Conservation (phyloP, 1,140 invertebrate genomes). For the Bombus cullumanus region DNA sequence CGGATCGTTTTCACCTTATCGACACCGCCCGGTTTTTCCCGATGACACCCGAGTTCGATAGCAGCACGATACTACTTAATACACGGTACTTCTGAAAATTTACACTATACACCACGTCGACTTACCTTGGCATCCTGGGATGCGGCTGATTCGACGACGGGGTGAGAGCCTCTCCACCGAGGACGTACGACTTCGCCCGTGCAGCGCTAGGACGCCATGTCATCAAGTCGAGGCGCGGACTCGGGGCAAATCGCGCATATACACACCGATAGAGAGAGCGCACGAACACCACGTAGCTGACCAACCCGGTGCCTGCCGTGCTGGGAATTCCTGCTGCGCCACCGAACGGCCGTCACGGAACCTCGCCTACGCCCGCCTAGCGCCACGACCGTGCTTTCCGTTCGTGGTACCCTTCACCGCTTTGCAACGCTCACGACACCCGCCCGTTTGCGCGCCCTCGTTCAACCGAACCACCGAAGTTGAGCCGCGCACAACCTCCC, state of each 20-base stretch:
- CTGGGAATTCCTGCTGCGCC: conserved; percentile 75
- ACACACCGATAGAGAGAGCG: conserved; percentile 59
- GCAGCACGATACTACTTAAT: conserved; percentile 8
- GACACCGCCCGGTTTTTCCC: conserved; percentile 70
- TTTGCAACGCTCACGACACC: conserved; percentile 62
- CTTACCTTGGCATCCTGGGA: conserved; percentile 76
- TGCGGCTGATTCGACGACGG: conserved; percentile 59
- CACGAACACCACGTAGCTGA: conserved; percentile 59
- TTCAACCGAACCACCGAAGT: conserved; percentile 72
- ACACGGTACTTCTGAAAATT: conserved; percentile 28
- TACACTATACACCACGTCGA: conserved; percentile 55
- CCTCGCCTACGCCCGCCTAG: conserved; percentile 78
- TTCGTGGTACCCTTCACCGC: conserved; percentile 72
- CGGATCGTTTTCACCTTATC: conserved; percentile 67
- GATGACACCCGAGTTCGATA: conserved; percentile 60
- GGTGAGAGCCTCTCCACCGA: conserved; percentile 60
- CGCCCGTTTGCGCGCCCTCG: conserved; percentile 74
- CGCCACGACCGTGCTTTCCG: conserved; percentile 69
- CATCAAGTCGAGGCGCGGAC: conserved; percentile 77
- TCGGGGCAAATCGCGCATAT: conserved; percentile 69
- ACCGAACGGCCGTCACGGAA: conserved; percentile 77
- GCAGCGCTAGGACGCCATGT: conserved; percentile 81
- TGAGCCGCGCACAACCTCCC: conserved; percentile 57
- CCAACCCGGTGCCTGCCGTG: conserved; percentile 64
- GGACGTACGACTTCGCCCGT: conserved; percentile 71